These are phyloP conservation scores for Pachyrhynchus sulphureomaculatus DNA, from an alignment of 1,140 invertebrate genomes.

Conservation along the genomic window DNA sequence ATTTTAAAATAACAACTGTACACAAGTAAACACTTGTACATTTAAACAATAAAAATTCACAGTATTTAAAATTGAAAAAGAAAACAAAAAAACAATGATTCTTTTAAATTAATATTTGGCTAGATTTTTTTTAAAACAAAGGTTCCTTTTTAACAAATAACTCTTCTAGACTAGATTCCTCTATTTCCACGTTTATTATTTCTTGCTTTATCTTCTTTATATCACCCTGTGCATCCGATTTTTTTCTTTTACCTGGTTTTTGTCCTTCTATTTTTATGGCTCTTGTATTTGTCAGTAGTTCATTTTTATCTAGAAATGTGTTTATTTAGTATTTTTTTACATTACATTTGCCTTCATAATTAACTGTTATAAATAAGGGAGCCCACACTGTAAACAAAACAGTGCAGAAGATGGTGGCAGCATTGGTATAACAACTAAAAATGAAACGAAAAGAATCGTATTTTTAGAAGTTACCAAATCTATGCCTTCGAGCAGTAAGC, in stretches of 20 bases:
- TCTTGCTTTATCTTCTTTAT: neutral
- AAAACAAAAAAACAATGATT: neutral
- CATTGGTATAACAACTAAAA: no score
- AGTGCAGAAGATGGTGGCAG: no score
- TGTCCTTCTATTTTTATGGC: neutral
- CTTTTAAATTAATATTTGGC: neutral
- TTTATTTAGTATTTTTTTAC: neutral
- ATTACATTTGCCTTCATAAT: neutral
- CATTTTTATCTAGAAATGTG: neutral
- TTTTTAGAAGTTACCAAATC: no score
- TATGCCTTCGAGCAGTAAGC: no score
- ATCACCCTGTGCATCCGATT: neutral
- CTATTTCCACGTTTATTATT: neutral
- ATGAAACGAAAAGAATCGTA: no score
- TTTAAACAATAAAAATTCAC: neutral
- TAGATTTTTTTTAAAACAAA: neutral
- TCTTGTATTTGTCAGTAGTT: neutral
- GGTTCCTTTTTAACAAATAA: neutral
- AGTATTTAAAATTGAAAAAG: neutral
- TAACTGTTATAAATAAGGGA: neutral
- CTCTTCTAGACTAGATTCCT: neutral
- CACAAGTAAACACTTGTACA: neutral
- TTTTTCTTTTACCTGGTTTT: neutral
- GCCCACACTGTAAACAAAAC: neutral
- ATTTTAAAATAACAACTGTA: constrained; percentile 3